Evolutionary conservation across 1,140 invertebrate species (phyloP).

Genomic region (Drosophila mayri): DNA sequence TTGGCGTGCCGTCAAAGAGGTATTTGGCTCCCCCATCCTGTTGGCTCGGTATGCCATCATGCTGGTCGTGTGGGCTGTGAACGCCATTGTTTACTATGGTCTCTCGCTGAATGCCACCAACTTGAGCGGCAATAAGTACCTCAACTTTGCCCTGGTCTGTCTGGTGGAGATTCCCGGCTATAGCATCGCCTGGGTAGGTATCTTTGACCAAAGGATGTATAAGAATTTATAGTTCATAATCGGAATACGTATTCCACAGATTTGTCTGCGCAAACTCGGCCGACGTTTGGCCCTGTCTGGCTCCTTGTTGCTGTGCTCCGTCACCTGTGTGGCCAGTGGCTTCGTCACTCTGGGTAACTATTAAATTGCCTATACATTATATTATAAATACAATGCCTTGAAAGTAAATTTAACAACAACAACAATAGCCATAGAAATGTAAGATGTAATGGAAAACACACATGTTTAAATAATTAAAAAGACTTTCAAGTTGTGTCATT

Average conservation of each 20-base stretch:
- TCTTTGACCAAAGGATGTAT: too few species aligned
- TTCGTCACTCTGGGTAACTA: constrained; percentile 62
- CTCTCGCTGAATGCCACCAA: constrained; percentile 89
- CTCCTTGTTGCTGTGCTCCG: constrained; percentile 86
- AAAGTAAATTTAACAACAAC: not conserved
- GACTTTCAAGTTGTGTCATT: too few species aligned
- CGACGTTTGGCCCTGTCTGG: constrained; percentile 85
- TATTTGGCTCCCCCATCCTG: constrained; percentile 85
- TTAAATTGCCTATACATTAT: too few species aligned
- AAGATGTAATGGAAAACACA: not conserved
- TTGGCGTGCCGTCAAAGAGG: constrained; percentile 81
- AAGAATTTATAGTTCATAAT: not conserved
- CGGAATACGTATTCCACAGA: constrained; percentile 36
- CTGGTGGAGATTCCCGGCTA: constrained; percentile 88
- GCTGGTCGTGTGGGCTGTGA: constrained; percentile 88
- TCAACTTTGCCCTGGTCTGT: constrained; percentile 87
- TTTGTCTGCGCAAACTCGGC: constrained; percentile 86
- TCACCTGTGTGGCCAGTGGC: constrained; percentile 86
- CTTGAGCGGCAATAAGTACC: constrained; percentile 88
- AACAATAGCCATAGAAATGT: not conserved
- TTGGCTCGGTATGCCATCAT: constrained; percentile 85
- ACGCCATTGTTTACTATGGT: constrained; percentile 90
- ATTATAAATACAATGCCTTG: not conserved
- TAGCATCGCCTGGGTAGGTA: constrained; percentile 77
- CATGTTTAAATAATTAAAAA: not conserved